Evolutionary conservation across 2,888 invertebrate species (phyloP), one percentile per base, ranked within the genome.

Genomic region (Tenthredo livida): DNA sequence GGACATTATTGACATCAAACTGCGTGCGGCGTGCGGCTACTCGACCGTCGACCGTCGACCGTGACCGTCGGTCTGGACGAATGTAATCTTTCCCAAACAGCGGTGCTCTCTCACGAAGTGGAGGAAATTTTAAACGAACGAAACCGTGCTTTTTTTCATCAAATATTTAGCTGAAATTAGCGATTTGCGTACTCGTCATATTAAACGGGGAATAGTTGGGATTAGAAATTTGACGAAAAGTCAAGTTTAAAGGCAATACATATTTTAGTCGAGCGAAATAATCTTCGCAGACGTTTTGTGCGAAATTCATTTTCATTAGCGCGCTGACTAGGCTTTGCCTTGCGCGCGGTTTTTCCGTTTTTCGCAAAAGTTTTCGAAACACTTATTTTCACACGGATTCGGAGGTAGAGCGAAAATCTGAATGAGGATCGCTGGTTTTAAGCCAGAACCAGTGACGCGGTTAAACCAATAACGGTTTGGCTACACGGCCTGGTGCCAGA

Each of bases 401-500:
- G 1, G 7, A 54, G 54, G n/a, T 40, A 73, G 2, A 43, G n/a
- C 2, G 15, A 43, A 80, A 61, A 40, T 40, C 40, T 70, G 86
- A 86, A 86, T 90, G 92, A 92, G 92, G 90, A 89, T 90, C 92
- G 88, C 91, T 92, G 92, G 87, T 85, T 86, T 88, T 87, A 89
- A 87, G 86, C 90, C 90, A 89, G 89, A 91, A 87, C 89, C 93
- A 93, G 93, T 93, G 93, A 90, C 87, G 92, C 92, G 93, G 92
- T 92, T 93, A 93, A 93, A 93, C 92, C 92, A 93, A 93, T 93
- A 93, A 92, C 91, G 91, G 92, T 91, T 90, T 92, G 90, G 90
- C 91, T 90, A 89, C 90, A 90, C 91, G 89, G 90, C 37, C 80
- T 80, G 90, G 89, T 92, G 91, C 91, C 91, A 91, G 91, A 92